These are phyloP conservation scores for Typhlomys cinereus DNA, from an alignment of 2,113 vertebrate species.

Conservation along the genomic window DNA sequence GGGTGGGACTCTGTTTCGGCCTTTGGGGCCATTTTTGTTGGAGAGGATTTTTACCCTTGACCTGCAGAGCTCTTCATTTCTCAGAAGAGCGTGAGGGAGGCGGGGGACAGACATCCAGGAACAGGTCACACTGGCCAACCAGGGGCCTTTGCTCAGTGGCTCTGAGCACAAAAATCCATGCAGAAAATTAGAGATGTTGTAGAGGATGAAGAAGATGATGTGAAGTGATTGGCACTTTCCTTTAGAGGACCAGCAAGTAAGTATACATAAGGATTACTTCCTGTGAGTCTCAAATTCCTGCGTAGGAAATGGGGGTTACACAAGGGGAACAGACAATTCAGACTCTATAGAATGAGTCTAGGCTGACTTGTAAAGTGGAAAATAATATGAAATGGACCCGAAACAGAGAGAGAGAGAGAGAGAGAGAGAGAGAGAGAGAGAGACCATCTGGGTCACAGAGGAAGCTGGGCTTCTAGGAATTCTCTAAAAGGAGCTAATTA, in stretches of 20 bases:
- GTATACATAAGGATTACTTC: not conserved
- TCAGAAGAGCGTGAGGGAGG: not conserved
- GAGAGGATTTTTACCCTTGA: not conserved
- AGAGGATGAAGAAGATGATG: not conserved
- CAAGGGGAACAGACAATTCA: not conserved
- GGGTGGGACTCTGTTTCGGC: not conserved
- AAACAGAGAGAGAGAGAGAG: not conserved
- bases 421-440: not conserved
- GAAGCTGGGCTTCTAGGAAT: constrained; percentile 58
- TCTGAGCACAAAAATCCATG: not conserved
- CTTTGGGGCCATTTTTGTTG: rapidly evolving
- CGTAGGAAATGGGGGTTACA: not conserved
- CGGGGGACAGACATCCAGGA: not conserved
- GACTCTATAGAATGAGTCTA: not conserved
- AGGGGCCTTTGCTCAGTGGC: not conserved
- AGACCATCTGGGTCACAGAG: constrained; percentile 32
- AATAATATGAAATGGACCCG: not conserved
- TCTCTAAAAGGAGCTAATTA: constrained; percentile 53
- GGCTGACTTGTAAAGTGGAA: not conserved
- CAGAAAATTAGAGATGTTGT: not conserved
- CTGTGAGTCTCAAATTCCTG: not conserved
- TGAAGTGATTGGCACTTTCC: not conserved
- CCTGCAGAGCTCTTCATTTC: not conserved
- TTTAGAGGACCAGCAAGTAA: not conserved
- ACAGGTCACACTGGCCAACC: too few species aligned